phyloP scores from a whole-genome alignment of 2,113 vertebrate genomes.

The Eulemur macaco region DNA sequence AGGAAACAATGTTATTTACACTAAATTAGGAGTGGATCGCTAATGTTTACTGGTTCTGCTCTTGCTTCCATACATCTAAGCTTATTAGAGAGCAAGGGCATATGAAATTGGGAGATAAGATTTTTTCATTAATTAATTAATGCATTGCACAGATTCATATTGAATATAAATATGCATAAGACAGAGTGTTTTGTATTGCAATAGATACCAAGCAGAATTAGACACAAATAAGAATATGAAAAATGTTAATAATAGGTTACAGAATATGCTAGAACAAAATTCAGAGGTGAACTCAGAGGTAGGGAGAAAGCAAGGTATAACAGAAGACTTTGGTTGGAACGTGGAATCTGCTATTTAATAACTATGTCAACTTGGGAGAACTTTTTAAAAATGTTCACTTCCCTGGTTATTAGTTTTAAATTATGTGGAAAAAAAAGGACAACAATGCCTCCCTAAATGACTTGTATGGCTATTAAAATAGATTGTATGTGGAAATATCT shows the following conservation, averaged over 20 bases:
- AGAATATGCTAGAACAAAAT: not conserved
- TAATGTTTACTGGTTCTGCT: not conserved
- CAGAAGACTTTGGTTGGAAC: not conserved
- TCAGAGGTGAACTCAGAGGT: not conserved
- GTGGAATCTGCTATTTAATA: not conserved
- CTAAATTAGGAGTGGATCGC: not conserved
- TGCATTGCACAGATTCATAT: not conserved
- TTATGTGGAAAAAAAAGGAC: not conserved
- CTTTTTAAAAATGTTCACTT: not conserved
- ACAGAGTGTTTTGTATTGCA: not conserved
- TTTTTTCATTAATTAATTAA: conserved; percentile 7
- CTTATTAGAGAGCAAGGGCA: not conserved
- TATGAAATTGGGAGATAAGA: not conserved
- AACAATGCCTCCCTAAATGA: not conserved
- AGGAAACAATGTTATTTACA: not conserved
- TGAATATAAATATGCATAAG: not conserved
- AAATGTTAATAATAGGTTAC: not conserved
- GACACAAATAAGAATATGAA: not conserved
- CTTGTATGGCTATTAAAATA: not conserved
- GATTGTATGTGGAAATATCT: not conserved
- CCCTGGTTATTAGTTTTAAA: not conserved
- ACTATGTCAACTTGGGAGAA: not conserved
- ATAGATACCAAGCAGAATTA: not conserved
- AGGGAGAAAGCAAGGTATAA: not conserved
- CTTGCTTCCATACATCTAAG: not conserved